Evolutionary conservation across 2,113 vertebrate species (phyloP).

Genomic region (Galemys pyrenaicus): DNA sequence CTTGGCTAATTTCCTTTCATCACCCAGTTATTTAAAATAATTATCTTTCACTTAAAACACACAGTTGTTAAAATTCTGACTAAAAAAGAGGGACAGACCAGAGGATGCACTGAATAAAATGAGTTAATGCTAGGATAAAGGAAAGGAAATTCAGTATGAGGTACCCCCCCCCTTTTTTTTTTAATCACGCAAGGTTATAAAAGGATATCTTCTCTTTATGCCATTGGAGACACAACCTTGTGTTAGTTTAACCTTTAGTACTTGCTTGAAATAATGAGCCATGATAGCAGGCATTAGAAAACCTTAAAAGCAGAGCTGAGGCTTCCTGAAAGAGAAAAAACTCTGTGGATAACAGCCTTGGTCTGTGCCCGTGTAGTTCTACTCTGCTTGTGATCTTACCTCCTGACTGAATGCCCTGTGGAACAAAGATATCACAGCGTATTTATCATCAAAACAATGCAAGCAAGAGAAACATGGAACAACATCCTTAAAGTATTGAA

Average conservation of each 20-base stretch:
- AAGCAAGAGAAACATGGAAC: neutral
- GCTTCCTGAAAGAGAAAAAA: no score
- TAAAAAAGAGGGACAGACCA: neutral
- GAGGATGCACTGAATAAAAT: neutral
- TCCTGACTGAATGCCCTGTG: neutral
- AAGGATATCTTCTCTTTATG: neutral
- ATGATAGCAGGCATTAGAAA: neutral
- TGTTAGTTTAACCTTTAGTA: neutral
- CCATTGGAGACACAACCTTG: neutral
- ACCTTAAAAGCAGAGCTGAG: neutral
- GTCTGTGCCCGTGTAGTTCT: neutral
- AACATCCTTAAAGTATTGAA: neutral
- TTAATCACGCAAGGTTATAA: neutral
- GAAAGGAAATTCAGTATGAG: neutral
- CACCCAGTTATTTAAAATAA: conserved; percentile 17
- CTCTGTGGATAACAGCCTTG: neutral
- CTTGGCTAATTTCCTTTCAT: conserved; percentile 9
- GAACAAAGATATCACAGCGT: neutral
- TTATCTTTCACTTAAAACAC: conserved; percentile 19
- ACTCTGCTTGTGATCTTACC: neutral
- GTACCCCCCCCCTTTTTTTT: neutral
- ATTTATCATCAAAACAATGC: neutral
- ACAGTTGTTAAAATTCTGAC: conserved; percentile 28
- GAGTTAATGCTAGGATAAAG: neutral
- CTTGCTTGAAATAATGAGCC: neutral